These are phyloP conservation scores for Ptyas mucosa DNA, from an alignment of 2,113 vertebrate genomes.

Conservation along the genomic window DNA sequence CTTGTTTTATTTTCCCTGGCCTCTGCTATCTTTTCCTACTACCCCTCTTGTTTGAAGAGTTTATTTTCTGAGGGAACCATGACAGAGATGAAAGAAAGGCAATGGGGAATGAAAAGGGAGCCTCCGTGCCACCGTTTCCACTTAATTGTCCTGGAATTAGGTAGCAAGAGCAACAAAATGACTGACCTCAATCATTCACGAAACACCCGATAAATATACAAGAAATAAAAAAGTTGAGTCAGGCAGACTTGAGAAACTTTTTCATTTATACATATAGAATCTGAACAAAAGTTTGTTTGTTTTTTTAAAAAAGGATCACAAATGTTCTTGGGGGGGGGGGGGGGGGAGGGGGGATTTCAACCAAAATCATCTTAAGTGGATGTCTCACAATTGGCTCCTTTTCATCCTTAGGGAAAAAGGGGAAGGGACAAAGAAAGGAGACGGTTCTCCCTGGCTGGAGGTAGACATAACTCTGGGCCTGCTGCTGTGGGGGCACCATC, in stretches of 20 bases:
- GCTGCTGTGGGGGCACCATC: not conserved
- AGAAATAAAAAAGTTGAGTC: conserved; percentile 41
- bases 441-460: conserved; percentile 25
- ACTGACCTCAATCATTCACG: conserved; percentile 50
- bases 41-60: too few species aligned
- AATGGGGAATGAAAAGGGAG: conserved; percentile 40
- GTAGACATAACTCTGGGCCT: not conserved
- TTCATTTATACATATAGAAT: conserved; percentile 25
- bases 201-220: conserved; percentile 48
- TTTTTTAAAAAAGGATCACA: not conserved
- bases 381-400: not conserved
- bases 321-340: conserved; percentile 3
- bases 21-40: not conserved
- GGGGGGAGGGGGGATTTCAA: not conserved
- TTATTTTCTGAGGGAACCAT: conserved; percentile 21
- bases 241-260: conserved; percentile 47
- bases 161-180: conserved; percentile 47
- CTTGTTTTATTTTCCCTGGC: not conserved
- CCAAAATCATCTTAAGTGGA: conserved; percentile 25
- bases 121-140: conserved; percentile 45
- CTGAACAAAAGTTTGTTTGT: not conserved
- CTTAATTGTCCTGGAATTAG: conserved; percentile 55
- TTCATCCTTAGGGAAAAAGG: conserved; percentile 16
- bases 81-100: conserved; percentile 40
- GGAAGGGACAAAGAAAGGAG: conserved; percentile 30